These are phyloP conservation scores for Synergus umbraculus DNA, from an alignment of 2,888 invertebrate genomes.

Conservation along the genomic window DNA sequence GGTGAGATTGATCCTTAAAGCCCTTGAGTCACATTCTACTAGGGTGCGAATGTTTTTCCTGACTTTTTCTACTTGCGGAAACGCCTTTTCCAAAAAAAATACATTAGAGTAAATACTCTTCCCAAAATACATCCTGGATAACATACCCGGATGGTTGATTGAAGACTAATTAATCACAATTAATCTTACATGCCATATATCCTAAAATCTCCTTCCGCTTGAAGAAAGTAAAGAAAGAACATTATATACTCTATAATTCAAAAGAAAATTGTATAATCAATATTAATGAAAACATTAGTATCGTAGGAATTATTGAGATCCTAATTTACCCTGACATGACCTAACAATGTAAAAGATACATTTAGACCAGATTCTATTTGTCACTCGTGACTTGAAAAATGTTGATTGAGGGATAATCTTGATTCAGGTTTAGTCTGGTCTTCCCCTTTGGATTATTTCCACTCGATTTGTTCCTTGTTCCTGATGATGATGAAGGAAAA, in stretches of 20 bases:
- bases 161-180: not conserved
- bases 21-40: not conserved
- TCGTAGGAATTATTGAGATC: not conserved
- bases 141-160: not conserved
- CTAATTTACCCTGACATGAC: not conserved
- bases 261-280: not conserved
- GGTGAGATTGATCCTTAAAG: not conserved
- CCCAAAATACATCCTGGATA: not conserved
- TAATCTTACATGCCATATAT: not conserved
- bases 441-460: constrained; percentile 15
- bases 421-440: constrained; percentile 13
- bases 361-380: constrained; percentile 21
- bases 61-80: not conserved
- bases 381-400: constrained; percentile 34
- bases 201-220: not conserved
- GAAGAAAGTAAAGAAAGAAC: no score
- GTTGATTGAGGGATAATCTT: constrained; percentile 29
- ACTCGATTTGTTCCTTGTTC: constrained; percentile 16
- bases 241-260: no score
- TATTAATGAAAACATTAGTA: not conserved
- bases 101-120: not conserved
- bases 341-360: constrained; percentile 5
- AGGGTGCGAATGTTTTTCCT: not conserved
- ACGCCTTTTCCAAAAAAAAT: not conserved
- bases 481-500: constrained; percentile 12